Evolutionary conservation across 2,888 invertebrate species (phyloP).

Genomic region (Brachypterus glaber): DNA sequence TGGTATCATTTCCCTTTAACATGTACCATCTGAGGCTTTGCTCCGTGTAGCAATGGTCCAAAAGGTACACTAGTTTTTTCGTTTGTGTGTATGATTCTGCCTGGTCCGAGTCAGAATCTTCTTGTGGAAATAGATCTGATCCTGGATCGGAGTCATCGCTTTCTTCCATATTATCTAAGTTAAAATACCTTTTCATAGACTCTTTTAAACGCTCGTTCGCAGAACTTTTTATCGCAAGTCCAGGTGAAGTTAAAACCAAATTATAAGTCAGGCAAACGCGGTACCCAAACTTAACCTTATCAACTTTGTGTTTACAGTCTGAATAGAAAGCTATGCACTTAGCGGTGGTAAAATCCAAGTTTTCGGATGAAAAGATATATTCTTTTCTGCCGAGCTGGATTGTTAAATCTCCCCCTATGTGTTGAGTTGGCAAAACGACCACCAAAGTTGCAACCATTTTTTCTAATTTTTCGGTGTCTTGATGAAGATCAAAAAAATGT

Average conservation of each 20-base stretch:
- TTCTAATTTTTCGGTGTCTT: conserved; percentile 3
- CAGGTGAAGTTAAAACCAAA: conserved; percentile 1
- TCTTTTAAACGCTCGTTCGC: no score
- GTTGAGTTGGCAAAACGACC: conserved; percentile 4
- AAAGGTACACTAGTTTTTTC: not conserved
- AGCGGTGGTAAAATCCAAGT: not conserved
- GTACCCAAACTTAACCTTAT: conserved; percentile 3
- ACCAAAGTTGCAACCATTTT: conserved; percentile 7
- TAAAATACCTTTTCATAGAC: no score
- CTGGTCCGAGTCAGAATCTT: no score
- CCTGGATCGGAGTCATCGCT: no score
- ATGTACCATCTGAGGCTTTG: conserved; percentile 6
- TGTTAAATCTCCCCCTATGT: conserved; percentile 5
- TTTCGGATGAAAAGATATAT: not conserved
- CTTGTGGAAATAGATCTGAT: no score
- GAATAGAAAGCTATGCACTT: conserved; percentile 3
- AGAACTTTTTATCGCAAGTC: no score
- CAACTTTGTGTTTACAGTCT: conserved; percentile 4
- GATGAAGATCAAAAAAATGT: conserved; percentile 3
- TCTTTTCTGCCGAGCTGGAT: conserved; percentile 1
- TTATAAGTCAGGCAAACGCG: conserved; percentile 4
- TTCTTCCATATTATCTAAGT: no score
- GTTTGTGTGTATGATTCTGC: no score
- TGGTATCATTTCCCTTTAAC: conserved; percentile 3
- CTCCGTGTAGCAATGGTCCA: conserved; percentile 6